Evolutionary conservation across 1,140 invertebrate species (phyloP), one percentile per base, ranked within the genome.

Genomic region (Cotesia typhae): DNA sequence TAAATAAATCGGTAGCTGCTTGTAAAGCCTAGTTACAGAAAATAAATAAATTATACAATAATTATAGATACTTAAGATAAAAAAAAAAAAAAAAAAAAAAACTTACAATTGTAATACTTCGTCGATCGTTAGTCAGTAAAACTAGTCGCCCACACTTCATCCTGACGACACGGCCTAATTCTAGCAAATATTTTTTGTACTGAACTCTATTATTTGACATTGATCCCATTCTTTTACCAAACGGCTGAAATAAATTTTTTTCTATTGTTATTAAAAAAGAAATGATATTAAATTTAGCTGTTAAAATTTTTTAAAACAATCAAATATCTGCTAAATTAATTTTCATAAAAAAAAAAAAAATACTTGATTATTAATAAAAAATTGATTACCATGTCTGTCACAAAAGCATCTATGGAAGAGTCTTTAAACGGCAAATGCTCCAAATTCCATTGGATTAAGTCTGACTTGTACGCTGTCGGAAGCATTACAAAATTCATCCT

Each of bases 101-200:
- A 72, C 28, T 57, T 78, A 83, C 83, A 61, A 74, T 60, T 59
- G 72, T 76, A 38, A 90, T 85, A 71, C 85, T 87, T 52, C 82
- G 84, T 64, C 84, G 84, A 78, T 91, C 90, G 53, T 88, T 82
- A 9, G 90, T 91, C 5, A 91, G 79, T n/a, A 91, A 74, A 61
- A 89, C 86, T 4, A 87, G 84, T 71, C 89, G 80, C 12, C 89
- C 89, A 51, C 81, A 84, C 10, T 78, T 77, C 4, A 74, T 70
- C 63, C 80, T 83, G 2, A 83, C 76, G 1, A 89, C 84, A 75
- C 90, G 78, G 0, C 85, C 88, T 74, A 90, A 79, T 77, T 90
- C 89, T 36, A 80, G 61, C 53, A 91, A 74, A 47, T 87, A 82
- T 66, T 78, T 72, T 37, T 85, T 88, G 74, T 91, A 91, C n/a